Percentiles rank a stretch among this genome's conserved stretches.
Evolutionary conservation across 2,113 vertebrate genomes (phyloP).

Genomic region (Podarcis muralis): DNA sequence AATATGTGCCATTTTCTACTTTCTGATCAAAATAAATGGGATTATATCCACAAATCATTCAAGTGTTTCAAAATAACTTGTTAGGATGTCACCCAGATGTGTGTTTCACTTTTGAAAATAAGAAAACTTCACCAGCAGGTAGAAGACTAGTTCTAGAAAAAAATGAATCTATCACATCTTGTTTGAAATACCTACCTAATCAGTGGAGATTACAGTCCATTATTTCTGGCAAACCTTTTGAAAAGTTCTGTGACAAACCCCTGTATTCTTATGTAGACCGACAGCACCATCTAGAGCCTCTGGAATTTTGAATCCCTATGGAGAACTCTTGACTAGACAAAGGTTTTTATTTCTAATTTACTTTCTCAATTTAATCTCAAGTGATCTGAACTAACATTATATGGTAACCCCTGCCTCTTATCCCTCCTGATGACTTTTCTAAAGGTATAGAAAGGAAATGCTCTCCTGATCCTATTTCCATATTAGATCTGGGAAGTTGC

Average conservation of each 20-base stretch:
- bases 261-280: not conserved
- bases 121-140: not conserved
- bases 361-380: not conserved
- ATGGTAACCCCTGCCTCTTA: too few species aligned
- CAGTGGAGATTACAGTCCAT: not conserved
- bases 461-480: not conserved
- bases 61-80: not conserved
- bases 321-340: not conserved
- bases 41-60: not conserved
- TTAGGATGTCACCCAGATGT: not conserved
- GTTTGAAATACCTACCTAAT: not conserved
- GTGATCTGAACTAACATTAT: not conserved
- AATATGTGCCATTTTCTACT: not conserved
- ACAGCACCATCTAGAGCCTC: not conserved
- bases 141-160: not conserved
- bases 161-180: not conserved
- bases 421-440: too few species aligned
- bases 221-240: not conserved
- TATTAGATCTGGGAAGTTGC: not conserved
- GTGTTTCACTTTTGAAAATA: not conserved
- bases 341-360: not conserved
- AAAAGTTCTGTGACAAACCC: not conserved
- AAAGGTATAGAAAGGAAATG: not conserved
- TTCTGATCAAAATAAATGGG: not conserved
- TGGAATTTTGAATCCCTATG: not conserved